These are phyloP conservation scores for Hydropotes inermis DNA, from an alignment of 2,113 vertebrate species.

Conservation along the genomic window DNA sequence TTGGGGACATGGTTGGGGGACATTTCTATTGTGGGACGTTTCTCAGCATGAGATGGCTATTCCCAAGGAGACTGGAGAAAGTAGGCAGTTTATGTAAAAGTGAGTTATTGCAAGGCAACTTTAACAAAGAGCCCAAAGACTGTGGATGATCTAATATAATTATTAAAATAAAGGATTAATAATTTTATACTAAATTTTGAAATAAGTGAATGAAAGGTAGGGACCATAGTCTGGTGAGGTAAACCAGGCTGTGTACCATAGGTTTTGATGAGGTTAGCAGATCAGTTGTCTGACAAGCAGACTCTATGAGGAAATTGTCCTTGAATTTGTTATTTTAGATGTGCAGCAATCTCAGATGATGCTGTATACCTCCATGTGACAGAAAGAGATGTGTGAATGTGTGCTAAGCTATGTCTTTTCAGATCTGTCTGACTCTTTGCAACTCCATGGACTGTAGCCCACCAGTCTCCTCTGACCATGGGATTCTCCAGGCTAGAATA, in stretches of 20 bases:
- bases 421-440: not conserved
- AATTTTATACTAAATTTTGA: not conserved
- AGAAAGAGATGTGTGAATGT: rapidly evolving
- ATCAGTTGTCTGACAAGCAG: not conserved
- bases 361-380: not conserved
- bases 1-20: not conserved
- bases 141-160: not conserved
- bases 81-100: not conserved
- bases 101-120: not conserved
- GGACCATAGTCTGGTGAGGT: not conserved
- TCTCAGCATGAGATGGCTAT: not conserved
- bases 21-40: not conserved
- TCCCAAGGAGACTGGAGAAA: not conserved
- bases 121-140: not conserved
- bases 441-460: not conserved
- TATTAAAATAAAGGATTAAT: not conserved
- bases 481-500: not conserved
- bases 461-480: not conserved
- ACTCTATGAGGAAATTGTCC: not conserved
- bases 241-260: not conserved
- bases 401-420: not conserved
- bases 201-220: not conserved
- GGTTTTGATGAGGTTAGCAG: not conserved
- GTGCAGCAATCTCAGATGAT: not conserved
- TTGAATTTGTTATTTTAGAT: not conserved